These are phyloP conservation scores for Tadarida brasiliensis DNA, from an alignment of 2,797 vertebrate genomes.

Conservation along the genomic window DNA sequence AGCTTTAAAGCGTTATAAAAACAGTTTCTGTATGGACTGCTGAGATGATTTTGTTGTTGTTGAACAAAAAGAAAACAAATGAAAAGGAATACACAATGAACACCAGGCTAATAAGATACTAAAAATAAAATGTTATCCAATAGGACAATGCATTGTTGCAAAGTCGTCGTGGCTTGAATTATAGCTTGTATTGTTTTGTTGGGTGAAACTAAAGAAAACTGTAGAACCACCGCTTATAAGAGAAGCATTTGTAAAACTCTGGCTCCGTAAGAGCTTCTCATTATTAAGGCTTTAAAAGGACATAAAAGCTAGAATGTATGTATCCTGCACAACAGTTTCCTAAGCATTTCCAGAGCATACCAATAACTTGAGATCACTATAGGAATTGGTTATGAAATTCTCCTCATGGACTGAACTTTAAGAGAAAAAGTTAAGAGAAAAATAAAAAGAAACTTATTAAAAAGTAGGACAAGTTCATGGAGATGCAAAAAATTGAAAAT, in stretches of 20 bases:
- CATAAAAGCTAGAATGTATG: background rate
- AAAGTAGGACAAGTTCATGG: background rate
- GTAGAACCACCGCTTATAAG: background rate
- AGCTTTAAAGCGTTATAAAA: background rate
- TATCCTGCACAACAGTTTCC: background rate
- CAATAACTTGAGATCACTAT: background rate
- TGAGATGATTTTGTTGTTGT: background rate
- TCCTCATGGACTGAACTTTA: background rate
- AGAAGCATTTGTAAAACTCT: background rate
- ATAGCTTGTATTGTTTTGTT: background rate
- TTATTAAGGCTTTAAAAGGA: background rate
- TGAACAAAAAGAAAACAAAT: background rate
- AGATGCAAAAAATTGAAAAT: background rate
- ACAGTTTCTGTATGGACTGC: accelerated
- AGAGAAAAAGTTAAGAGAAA: slow-evolving; percentile 1
- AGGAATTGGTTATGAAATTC: background rate
- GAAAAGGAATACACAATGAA: background rate
- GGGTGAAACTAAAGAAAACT: background rate
- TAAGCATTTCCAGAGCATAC: background rate
- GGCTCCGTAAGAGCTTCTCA: background rate
- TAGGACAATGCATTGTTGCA: background rate
- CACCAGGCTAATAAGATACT: background rate
- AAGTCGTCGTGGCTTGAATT: background rate
- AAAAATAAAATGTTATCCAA: background rate
- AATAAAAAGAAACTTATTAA: background rate